Evolutionary conservation across 2,113 vertebrate genomes (phyloP).

Genomic region (Arenaria interpres): DNA sequence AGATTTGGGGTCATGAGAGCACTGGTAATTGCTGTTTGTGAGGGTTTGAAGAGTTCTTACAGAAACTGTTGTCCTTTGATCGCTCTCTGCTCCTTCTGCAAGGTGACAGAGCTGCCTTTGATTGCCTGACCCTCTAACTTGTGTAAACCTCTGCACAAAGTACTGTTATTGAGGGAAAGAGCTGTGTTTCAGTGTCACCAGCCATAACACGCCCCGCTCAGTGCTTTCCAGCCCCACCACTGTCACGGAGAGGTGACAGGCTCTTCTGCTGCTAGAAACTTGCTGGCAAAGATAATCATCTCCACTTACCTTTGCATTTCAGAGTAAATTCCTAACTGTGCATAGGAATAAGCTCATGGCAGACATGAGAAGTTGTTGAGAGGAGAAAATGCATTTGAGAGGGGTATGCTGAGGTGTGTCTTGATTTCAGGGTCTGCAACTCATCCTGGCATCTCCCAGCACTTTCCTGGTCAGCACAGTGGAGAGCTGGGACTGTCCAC

Average conservation of each 20-base stretch:
- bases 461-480: neutral
- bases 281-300: neutral
- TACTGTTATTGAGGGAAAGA: neutral
- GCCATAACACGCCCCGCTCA: neutral
- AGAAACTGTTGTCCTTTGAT: neutral
- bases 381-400: neutral
- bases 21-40: neutral
- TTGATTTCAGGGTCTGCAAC: neutral
- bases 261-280: neutral
- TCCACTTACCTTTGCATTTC: neutral
- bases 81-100: neutral
- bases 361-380: neutral
- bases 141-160: neutral
- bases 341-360: neutral
- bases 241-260: neutral
- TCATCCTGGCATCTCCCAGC: neutral
- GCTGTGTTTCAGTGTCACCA: neutral
- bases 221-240: neutral
- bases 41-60: neutral
- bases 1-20: neutral
- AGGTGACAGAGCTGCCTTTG: neutral
- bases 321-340: neutral
- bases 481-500: neutral
- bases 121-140: neutral
- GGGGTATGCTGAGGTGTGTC: neutral